Evolutionary conservation across 2,888 invertebrate species (phyloP).

Genomic region (Polylopha cassiicola): DNA sequence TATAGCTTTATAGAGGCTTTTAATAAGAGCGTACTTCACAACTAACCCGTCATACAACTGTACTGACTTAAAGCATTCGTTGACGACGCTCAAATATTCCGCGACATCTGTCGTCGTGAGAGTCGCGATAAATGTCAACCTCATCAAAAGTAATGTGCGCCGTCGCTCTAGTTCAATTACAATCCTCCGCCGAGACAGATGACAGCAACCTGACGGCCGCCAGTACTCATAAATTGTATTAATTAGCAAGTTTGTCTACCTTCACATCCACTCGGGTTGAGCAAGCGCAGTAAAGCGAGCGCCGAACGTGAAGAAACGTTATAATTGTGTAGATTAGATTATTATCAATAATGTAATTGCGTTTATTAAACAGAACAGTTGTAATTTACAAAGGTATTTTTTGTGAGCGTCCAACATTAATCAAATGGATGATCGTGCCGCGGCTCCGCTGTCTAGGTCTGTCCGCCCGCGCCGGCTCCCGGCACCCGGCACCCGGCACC

Average conservation of each 20-base stretch:
- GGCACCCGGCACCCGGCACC: no score
- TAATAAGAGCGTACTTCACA: background rate
- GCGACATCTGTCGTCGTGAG: slow-evolving; percentile 7
- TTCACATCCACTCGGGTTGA: slow-evolving; percentile 11
- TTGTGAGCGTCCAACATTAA: slow-evolving; percentile 20
- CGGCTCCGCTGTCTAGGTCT: no score
- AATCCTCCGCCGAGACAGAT: slow-evolving; percentile 4
- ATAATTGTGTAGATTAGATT: slow-evolving; percentile 22
- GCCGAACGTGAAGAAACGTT: slow-evolving; percentile 11
- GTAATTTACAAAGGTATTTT: slow-evolving; percentile 22
- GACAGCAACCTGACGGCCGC: slow-evolving; percentile 6
- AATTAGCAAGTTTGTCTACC: slow-evolving; percentile 18
- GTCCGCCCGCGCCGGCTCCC: no score
- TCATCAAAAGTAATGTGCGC: slow-evolving; percentile 20
- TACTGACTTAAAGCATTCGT: background rate
- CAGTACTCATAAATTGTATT: slow-evolving; percentile 14
- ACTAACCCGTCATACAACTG: background rate
- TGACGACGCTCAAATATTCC: background rate
- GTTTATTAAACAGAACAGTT: slow-evolving; percentile 22
- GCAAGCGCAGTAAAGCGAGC: slow-evolving; percentile 6
- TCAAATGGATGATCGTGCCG: slow-evolving; percentile 13
- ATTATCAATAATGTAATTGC: slow-evolving; percentile 22
- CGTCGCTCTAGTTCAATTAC: slow-evolving; percentile 13
- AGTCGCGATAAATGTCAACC: slow-evolving; percentile 15
- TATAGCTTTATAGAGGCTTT: background rate